Evolutionary conservation across 2,113 vertebrate genomes (phyloP), one percentile per base, ranked within the genome.

Genomic region (Sylvietta virens): DNA sequence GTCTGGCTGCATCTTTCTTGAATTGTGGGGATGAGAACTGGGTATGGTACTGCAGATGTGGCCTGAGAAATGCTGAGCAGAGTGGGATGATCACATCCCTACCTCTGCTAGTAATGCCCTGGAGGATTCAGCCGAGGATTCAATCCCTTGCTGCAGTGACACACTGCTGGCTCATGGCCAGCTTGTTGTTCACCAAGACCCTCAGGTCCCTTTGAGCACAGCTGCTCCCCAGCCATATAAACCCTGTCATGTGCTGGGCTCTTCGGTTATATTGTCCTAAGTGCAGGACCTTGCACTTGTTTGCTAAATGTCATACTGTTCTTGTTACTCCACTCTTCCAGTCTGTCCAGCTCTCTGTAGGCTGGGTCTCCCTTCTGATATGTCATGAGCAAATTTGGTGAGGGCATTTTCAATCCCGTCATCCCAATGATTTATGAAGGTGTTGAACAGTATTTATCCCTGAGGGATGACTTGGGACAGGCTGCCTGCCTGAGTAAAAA

Each of bases 91-190:
- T 66, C 14, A 13, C 19, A 35, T 44, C 37, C 13, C 5, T 39
- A 0, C 35, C 10, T 84, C 23, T 17, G 2, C 44, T 80, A 31
- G 4, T 31, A 72, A 33, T 39, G n/a, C 5, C 9, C 7, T 14
- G 5, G n/a, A 0, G 2, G 31, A 61, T 87, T 27, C n/a, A 87
- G 65, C 27, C n/a, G 10, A 7, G 16, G 24, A 26, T 81, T 58
- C 0, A 3, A 4, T 35, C 35, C 10, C 1, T 40, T 73, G 45
- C 30, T 81, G 48, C 50, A 47, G 27, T 4, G 5, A 33, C 1
- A 1, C 30, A 8, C 19, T 78, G 13, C 28, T 40, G 22, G 5
- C 13, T 71, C 4, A 1, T 1, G 9, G 39, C 40, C 44, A 64
- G 10, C 40, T 84, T 35, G 4, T 35, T 57, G 39, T 47, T n/a